A percentile compares a stretch with the other conserved stretches of the same genome.
phyloP scores from a whole-genome alignment of 2,888 invertebrate genomes.

The Quadroppia sp. region DNA sequence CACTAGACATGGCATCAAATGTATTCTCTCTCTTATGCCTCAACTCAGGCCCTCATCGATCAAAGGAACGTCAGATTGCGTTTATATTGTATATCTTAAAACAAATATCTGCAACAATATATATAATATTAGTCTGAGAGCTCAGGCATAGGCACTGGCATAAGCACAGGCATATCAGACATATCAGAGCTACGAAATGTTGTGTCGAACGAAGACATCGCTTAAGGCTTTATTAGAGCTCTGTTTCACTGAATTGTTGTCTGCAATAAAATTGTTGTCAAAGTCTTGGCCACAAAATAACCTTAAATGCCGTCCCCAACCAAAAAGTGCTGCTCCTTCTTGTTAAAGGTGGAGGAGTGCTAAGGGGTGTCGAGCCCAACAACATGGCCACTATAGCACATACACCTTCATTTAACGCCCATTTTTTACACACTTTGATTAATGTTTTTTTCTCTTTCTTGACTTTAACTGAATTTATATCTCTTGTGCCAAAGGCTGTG shows the following conservation, averaged over 20 bases:
- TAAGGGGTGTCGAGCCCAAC: constrained; percentile 22
- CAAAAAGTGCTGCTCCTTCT: constrained; percentile 5
- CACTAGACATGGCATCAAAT: constrained; percentile 7
- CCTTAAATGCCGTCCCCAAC: constrained; percentile 15
- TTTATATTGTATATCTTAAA: constrained; percentile 36
- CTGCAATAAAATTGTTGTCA: constrained; percentile 20
- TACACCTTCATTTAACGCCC: constrained; percentile 30
- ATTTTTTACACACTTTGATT: constrained; percentile 36
- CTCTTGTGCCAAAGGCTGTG: constrained; percentile 5
- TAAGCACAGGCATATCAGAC: background rate
- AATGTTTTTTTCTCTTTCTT: constrained; percentile 18
- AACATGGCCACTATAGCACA: constrained; percentile 31
- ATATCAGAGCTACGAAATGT: background rate
- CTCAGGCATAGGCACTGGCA: background rate
- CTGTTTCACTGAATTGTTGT: constrained; percentile 27
- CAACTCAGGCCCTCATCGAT: constrained; percentile 22
- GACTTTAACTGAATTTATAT: constrained; percentile 2
- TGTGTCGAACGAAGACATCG: background rate
- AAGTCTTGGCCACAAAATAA: constrained; percentile 27
- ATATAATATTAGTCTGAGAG: constrained; percentile 16
- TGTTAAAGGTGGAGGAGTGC: constrained; percentile 36
- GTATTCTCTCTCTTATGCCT: constrained; percentile 12
- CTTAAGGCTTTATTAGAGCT: background rate
- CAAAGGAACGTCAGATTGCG: constrained; percentile 28
- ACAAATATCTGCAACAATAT: constrained; percentile 29